Evolutionary conservation across 2,797 vertebrate genomes (phyloP), one percentile per base, ranked within the genome.

Genomic region (Mus caroli): DNA sequence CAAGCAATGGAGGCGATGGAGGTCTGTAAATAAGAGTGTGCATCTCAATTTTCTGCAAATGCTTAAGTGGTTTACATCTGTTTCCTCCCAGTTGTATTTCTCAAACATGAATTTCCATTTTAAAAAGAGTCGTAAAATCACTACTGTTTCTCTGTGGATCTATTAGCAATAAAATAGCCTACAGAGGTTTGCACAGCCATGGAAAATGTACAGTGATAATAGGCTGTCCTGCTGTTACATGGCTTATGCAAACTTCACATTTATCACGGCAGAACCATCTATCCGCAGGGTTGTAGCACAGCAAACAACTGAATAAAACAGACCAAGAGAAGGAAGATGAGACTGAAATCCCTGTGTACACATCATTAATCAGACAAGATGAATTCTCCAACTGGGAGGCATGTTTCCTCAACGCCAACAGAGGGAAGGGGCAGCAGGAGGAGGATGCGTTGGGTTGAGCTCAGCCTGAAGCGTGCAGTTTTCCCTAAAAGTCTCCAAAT

Each of bases 41-140:
- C 98, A 98, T 98, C 98, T 99, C 98, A 98, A 98, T 99, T 99
- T 98, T 98, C 98, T 98, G 98, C 98, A 98, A 99, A 98, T 98
- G 98, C 98, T 99, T 99, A 99, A 99, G 98, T 98, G 98, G 98
- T 98, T 99, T 99, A 99, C 98, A 99, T 99, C 99, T 99, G 98
- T 99, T 99, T 98, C 98, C 98, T 99, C 98, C 98, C 98, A 98
- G 98, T 98, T 99, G 98, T 98, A 99, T 99, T 99, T 99, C 98
- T 99, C 98, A 98, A 99, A 99, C 99, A 99, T 99, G 99, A 99
- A 99, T 99, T 99, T 99, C 99, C 98, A 99, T 99, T 99, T 99
- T 99, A 98, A 99, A 99, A 99, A 99, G 98, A 99, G 98, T 98
- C 98, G 97, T 99, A 99, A 99, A 99, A 99, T 98, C 98, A 98